phyloP scores from a whole-genome alignment of 2,888 invertebrate genomes.

The Nomada lathburiana region DNA sequence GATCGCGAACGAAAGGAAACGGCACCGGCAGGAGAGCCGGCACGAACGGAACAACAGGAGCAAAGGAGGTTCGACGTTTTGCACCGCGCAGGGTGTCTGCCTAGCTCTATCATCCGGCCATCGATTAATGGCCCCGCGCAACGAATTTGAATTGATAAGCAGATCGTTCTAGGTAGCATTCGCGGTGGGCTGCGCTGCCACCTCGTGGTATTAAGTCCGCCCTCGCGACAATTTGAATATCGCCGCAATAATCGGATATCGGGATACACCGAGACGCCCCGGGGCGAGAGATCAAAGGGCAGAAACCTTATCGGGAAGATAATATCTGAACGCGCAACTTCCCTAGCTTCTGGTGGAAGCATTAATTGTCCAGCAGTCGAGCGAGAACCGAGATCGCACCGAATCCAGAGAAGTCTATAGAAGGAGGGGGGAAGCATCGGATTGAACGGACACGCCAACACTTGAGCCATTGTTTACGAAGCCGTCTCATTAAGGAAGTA shows the following conservation, averaged over 20 bases:
- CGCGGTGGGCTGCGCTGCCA: background rate
- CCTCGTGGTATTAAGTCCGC: slow-evolving; percentile 13
- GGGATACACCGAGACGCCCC: slow-evolving; percentile 7
- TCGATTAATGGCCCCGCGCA: slow-evolving; percentile 34
- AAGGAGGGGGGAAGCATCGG: background rate
- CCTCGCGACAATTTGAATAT: slow-evolving; percentile 40
- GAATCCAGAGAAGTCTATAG: background rate
- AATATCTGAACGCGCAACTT: slow-evolving; percentile 25
- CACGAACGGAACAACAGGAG: background rate
- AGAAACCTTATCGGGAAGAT: background rate
- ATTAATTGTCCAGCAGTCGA: slow-evolving; percentile 24
- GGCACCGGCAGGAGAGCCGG: background rate
- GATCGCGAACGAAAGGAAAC: slow-evolving; percentile 43
- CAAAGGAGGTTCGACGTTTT: background rate
- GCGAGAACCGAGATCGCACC: background rate
- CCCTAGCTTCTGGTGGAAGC: slow-evolving; percentile 8
- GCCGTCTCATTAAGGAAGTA: slow-evolving; percentile 73
- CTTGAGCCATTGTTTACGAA: slow-evolving; percentile 70
- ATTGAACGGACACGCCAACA: slow-evolving; percentile 37
- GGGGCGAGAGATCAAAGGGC: slow-evolving; percentile 40
- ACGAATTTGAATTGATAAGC: slow-evolving; percentile 24
- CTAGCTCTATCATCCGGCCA: slow-evolving; percentile 2
- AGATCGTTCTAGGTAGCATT: background rate
- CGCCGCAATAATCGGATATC: slow-evolving; percentile 35
- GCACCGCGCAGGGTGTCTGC: background rate